Percentiles rank a stretch among this genome's conserved stretches.
Evolutionary conservation across 2,797 vertebrate species (phyloP).

Genomic region (Rhabdomys pumilio): DNA sequence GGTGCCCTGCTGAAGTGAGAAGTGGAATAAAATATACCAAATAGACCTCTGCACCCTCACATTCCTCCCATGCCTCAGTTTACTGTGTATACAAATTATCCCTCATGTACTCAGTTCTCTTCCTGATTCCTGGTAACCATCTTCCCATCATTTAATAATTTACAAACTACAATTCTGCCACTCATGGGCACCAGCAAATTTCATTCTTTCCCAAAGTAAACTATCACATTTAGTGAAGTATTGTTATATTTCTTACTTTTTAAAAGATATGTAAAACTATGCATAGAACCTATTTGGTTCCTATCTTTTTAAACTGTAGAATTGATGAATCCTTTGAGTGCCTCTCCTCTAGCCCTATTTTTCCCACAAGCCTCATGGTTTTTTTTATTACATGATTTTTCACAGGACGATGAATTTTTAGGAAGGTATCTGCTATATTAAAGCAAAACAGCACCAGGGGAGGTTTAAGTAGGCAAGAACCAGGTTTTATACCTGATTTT

Average conservation of each 20-base stretch:
- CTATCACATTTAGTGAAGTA: background rate
- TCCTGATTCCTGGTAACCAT: constrained; percentile 24
- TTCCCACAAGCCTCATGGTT: background rate
- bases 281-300: background rate
- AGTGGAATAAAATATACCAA: background rate
- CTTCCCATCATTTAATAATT: background rate
- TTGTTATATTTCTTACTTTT: constrained; percentile 13
- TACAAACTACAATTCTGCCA: background rate
- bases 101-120: background rate
- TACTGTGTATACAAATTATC: background rate
- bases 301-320: background rate
- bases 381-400: constrained; percentile 41
- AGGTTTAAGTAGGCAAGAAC: background rate
- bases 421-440: background rate
- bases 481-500: background rate
- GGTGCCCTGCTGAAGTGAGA: background rate
- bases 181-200: background rate
- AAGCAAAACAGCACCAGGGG: background rate
- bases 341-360: background rate
- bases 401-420: background rate
- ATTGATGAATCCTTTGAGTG: constrained; percentile 24
- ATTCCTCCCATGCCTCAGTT: background rate
- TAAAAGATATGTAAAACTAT: constrained; percentile 21
- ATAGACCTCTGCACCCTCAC: background rate
- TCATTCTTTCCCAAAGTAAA: background rate